These are phyloP conservation scores for Dipodomys ordii DNA, from an alignment of 2,113 vertebrate genomes.

Conservation along the genomic window DNA sequence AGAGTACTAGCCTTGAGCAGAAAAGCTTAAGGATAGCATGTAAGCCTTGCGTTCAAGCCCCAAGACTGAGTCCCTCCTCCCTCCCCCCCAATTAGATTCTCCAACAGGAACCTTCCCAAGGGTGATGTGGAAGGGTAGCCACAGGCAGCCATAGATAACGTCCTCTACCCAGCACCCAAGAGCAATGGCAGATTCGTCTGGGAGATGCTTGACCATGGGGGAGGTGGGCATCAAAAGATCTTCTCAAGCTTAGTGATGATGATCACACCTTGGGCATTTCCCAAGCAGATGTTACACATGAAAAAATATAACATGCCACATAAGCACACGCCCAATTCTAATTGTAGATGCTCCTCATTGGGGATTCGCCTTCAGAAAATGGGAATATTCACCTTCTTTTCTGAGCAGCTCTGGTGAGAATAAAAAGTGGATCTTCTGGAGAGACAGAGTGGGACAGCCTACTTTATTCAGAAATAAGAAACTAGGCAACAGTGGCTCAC, in stretches of 20 bases:
- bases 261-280: neutral
- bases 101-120: neutral
- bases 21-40: no score
- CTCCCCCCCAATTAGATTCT: neutral
- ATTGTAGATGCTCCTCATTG: neutral
- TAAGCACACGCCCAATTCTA: neutral
- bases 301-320: neutral
- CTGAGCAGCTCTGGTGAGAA: neutral
- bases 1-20: no score
- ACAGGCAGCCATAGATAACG: neutral
- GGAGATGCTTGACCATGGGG: neutral
- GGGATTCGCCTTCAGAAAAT: neutral
- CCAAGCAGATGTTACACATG: neutral
- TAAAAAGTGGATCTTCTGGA: neutral
- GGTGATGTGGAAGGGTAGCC: neutral
- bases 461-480: slow-evolving; percentile 15
- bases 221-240: neutral
- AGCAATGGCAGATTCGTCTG: neutral
- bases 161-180: neutral
- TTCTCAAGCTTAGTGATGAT: neutral
- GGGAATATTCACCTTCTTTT: neutral
- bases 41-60: no score
- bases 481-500: no score
- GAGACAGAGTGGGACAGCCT: neutral
- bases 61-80: no score